Evolutionary conservation across 2,113 vertebrate genomes (phyloP), one percentile per base, ranked within the genome.

Genomic region (Delphinus delphis): DNA sequence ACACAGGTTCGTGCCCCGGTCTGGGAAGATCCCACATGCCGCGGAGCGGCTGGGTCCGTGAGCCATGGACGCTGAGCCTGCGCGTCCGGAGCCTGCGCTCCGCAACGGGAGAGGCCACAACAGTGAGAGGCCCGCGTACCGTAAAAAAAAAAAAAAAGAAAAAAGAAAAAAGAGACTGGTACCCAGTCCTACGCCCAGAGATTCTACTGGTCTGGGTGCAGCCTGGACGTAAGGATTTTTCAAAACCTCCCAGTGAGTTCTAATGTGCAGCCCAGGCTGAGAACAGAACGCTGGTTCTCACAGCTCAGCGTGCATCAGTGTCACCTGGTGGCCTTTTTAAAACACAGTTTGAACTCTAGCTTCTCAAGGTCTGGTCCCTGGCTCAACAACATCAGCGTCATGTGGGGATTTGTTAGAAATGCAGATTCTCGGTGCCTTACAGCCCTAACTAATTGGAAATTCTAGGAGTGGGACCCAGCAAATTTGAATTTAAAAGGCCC

Each of bases 251-350:
- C 20, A 9, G 6, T 82, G 26, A 8, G 38, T 38, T 67, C 18
- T 76, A 13, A 31, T 20, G 28, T 41, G 8, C 7, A 53, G 8
- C 15, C 4, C 11, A 23, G 47, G 33, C 38, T 96, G 55, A 74
- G n/a, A 70, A 62, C 6, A 67, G 12, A 70, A 14, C 18, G 1
- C 7, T 70, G 47, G 2, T 28, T 88, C 67, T 95, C 6, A 33
- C 58, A 88, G 8, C 44, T 65, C 6, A 23, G 5, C 8, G 1
- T n/a, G 2, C 12, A 18, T 47, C 28, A 1, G 0, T 36, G 41
- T 71, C 38, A 53, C 11, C 47, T 26, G 41, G 18, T 62, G 44
- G 8, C 26, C 73, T 79, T 87, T 81, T 25, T 9, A 53, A 65
- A 95, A 79, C 47, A 76, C 8, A 38, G 4, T 53, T 8, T 88